phyloP scores from a whole-genome alignment of 2,888 invertebrate species.

The Microctonus hyperodae region DNA sequence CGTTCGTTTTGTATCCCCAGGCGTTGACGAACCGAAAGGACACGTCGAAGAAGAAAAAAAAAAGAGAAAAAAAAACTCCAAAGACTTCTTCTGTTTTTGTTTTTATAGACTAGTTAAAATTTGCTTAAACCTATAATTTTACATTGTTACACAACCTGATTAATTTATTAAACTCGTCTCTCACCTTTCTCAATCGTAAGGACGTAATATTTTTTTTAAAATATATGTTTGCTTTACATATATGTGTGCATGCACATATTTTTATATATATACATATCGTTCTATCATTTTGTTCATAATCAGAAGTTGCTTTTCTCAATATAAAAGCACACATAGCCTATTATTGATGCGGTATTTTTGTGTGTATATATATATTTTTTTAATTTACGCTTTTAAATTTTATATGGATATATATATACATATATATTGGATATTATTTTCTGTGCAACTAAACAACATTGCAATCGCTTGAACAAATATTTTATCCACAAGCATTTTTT shows the following conservation, averaged over 20 bases:
- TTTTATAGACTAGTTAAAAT: slow-evolving; percentile 33
- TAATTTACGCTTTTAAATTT: slow-evolving; percentile 37
- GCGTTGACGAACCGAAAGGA: slow-evolving; percentile 7
- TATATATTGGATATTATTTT: slow-evolving; percentile 42
- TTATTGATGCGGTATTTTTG: slow-evolving; percentile 54
- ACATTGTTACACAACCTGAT: slow-evolving; percentile 53
- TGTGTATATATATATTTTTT: slow-evolving; percentile 33
- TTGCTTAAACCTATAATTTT: slow-evolving; percentile 42
- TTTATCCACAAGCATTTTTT: slow-evolving; percentile 54
- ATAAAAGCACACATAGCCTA: slow-evolving; percentile 61
- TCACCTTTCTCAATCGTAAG: slow-evolving; percentile 62
- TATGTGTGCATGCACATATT: slow-evolving; percentile 39
- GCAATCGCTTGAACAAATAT: slow-evolving; percentile 57
- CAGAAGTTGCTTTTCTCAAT: slow-evolving; percentile 45
- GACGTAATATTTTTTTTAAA: slow-evolving; percentile 50
- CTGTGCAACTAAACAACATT: slow-evolving; percentile 60
- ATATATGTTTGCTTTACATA: slow-evolving; percentile 51
- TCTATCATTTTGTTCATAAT: slow-evolving; percentile 14
- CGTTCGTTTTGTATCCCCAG: slow-evolving; percentile 9
- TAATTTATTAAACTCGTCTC: slow-evolving; percentile 61
- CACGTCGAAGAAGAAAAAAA: slow-evolving; percentile 20
- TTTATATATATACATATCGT: slow-evolving; percentile 43
- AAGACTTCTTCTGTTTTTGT: slow-evolving; percentile 30
- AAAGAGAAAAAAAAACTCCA: slow-evolving; percentile 18
- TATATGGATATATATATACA: slow-evolving; percentile 18